Evolutionary conservation across 1,140 invertebrate genomes (phyloP).

Genomic region (Hesperophylax magnus): DNA sequence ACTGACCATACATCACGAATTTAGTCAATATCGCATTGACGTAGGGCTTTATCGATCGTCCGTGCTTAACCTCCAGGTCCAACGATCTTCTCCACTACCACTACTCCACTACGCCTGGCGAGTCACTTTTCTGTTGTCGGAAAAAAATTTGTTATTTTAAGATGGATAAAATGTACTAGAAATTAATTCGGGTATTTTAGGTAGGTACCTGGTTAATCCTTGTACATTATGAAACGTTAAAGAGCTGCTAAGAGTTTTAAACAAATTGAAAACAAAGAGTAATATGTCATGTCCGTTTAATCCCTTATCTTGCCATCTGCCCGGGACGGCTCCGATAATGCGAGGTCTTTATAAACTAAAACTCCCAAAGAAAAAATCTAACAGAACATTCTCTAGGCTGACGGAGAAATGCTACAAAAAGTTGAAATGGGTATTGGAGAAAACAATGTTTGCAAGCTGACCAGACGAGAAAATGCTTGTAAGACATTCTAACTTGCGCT

Average conservation of each 20-base stretch:
- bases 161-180: too few relatives aligned
- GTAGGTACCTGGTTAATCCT: too few relatives aligned
- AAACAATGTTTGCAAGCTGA: neutral
- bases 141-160: too few relatives aligned
- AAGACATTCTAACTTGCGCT: neutral
- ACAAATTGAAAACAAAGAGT: conserved; percentile 17
- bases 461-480: conserved; percentile 7
- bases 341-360: neutral
- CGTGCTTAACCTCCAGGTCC: too few relatives aligned
- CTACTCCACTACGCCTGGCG: too few relatives aligned
- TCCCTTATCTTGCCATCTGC: conserved; percentile 17
- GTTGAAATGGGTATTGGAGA: neutral
- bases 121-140: too few relatives aligned
- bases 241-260: conserved; percentile 4
- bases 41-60: too few relatives aligned
- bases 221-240: neutral
- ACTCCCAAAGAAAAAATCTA: neutral
- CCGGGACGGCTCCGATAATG: conserved; percentile 9
- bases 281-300: conserved; percentile 2
- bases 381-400: neutral
- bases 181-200: too few relatives aligned
- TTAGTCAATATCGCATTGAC: too few relatives aligned
- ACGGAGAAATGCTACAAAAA: neutral
- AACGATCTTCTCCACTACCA: too few relatives aligned
- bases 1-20: too few relatives aligned